A percentile compares a stretch with the other conserved stretches of the same genome.
Conservation (phyloP, 2,888 invertebrate genomes). For the Heteropelma amictum region DNA sequence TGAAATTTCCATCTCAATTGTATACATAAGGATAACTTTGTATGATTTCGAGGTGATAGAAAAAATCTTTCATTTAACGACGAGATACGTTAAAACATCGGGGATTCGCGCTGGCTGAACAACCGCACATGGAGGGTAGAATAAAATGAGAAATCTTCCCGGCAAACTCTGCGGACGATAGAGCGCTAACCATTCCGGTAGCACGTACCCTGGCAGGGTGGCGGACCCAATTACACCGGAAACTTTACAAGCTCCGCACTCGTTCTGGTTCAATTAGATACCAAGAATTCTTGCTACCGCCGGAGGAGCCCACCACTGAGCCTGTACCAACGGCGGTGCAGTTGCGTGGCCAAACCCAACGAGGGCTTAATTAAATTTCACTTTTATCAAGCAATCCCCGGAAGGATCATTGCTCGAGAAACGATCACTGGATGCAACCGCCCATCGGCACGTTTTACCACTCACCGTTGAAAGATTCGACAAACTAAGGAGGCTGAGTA, state of each 20-base stretch:
- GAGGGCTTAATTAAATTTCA: slow-evolving; percentile 53
- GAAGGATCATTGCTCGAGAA: slow-evolving; percentile 42
- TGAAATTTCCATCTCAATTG: no score
- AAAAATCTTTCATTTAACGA: no score
- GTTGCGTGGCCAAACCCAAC: not conserved
- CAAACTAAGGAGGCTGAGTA: not conserved
- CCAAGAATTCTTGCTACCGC: slow-evolving; percentile 37
- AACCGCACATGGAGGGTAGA: no score
- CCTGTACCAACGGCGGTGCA: not conserved
- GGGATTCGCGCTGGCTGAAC: no score
- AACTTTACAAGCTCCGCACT: slow-evolving; percentile 53
- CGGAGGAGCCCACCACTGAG: not conserved
- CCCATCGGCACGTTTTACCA: not conserved
- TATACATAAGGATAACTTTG: no score
- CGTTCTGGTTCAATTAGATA: slow-evolving; percentile 54
- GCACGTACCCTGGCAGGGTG: slow-evolving; percentile 9
- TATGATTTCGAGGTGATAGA: no score
- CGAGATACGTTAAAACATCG: no score
- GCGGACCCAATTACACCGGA: slow-evolving; percentile 39
- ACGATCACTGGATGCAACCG: not conserved
- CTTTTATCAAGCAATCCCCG: slow-evolving; percentile 53
- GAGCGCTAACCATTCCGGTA: slow-evolving; percentile 13
- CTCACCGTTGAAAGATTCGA: not conserved
- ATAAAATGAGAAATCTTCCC: slow-evolving; percentile 23
- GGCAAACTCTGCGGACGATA: not conserved